Base-by-base conservation (phyloP, 1,140 invertebrate genomes). In the Euura lappo region DNA sequence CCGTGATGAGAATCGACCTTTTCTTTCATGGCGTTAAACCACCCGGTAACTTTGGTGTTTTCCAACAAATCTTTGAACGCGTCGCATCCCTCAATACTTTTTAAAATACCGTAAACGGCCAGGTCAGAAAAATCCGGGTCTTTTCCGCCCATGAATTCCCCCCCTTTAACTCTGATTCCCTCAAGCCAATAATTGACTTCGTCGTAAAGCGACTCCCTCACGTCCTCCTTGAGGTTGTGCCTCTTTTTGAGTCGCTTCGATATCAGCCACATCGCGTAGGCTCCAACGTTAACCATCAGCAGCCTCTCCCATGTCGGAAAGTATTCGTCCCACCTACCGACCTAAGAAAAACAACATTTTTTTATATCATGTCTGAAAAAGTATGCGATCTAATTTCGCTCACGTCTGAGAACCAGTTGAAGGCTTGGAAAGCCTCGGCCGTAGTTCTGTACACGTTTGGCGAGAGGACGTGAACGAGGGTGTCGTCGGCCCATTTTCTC, bases 381-480 rank as follows among this genome's bases (percentile, higher is more conserved):
- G 65, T 7, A 68, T 74, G 51, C 70, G 45, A 70, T 71, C 64
- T 11, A 43, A 70, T 44, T 74, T 71, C 71, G 76, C 78, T 85
- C 79, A 91, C 91, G 78, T 95, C 84, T 8, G 96, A 95, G 87
- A 98, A 99, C 93, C 96, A 97, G 75, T 93, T 91, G 83, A 99
- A 99, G 0, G 97, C 94, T 84, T 97, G 91, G 28, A 97, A 84
- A 1, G 98, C 91, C 90, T 99, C 98, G 4, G 86, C 83, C 4
- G 90, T 85, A 0, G 95, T 97, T 72, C 97, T 91, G 82, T 99
- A 99, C 69, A 99, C 96, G 89, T 99, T 99, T 8, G 98, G 98
- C 3, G 98, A 99, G 65, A 99, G 89, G 0, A 93, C 92, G 83
- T 99, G 97, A 2, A 99, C 96, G 7, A 98, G 89, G 68, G 94